Percentiles rank a stretch among this genome's conserved stretches.
These are phyloP conservation scores for Trogon melanurus DNA, from an alignment of 2,113 vertebrate genomes.

Conservation along the genomic window DNA sequence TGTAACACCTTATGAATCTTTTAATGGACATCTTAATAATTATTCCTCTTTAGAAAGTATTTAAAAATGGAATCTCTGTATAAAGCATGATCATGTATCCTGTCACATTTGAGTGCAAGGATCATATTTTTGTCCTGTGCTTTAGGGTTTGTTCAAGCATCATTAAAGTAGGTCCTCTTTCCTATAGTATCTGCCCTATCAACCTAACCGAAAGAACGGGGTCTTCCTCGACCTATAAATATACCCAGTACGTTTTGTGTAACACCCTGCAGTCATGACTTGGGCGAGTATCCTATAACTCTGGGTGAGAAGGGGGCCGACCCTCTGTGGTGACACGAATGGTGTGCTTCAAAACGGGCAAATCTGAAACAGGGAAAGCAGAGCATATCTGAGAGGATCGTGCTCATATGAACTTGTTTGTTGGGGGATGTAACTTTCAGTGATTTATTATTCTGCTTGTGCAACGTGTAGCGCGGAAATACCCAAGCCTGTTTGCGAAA, in stretches of 20 bases:
- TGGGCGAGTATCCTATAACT: background rate
- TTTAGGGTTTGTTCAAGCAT: background rate
- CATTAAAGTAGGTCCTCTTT: background rate
- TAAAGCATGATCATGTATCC: background rate
- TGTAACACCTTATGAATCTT: background rate
- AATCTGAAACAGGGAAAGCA: background rate
- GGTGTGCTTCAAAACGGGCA: background rate
- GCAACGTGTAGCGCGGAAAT: background rate
- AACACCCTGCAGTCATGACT: background rate
- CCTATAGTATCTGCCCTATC: background rate
- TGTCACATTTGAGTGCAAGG: background rate
- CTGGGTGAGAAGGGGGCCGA: background rate
- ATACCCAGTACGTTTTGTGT: background rate
- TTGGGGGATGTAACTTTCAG: background rate
- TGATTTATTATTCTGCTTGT: slow-evolving; percentile 25
- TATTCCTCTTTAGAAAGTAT: background rate
- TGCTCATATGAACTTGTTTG: background rate
- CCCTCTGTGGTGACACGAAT: background rate
- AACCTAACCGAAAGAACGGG: background rate
- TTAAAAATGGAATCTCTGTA: background rate
- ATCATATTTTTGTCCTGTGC: background rate
- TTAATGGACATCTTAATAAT: slow-evolving; percentile 4
- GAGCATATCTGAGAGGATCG: background rate
- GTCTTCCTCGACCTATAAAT: background rate
- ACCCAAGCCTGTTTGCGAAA: background rate